phyloP scores from a whole-genome alignment of 2,888 invertebrate genomes.

The Phalera bucephala region DNA sequence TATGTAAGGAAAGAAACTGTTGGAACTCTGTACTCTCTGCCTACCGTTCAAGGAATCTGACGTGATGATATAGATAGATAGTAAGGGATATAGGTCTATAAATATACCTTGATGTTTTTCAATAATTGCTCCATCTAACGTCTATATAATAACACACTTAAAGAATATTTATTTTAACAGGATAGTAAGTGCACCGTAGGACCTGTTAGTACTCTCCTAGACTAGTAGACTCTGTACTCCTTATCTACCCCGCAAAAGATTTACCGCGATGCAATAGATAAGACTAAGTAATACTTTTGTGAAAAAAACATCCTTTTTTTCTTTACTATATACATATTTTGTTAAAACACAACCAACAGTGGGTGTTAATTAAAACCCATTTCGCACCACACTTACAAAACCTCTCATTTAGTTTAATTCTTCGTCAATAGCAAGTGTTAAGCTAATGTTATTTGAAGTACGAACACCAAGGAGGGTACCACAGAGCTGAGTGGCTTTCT shows the following conservation, averaged over 20 bases:
- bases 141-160: background rate
- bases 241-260: too few relatives aligned
- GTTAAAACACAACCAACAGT: background rate
- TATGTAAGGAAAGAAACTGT: too few relatives aligned
- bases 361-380: background rate
- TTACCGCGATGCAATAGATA: too few relatives aligned
- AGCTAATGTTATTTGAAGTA: too few relatives aligned
- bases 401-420: slow-evolving; percentile 9
- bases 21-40: too few relatives aligned
- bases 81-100: too few relatives aligned
- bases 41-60: too few relatives aligned
- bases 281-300: background rate
- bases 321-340: too few relatives aligned
- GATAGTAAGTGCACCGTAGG: too few relatives aligned
- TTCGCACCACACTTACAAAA: slow-evolving; percentile 8
- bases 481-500: slow-evolving; percentile 39
- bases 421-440: background rate
- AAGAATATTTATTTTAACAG: background rate
- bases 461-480: slow-evolving; percentile 11
- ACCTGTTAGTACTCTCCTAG: too few relatives aligned
- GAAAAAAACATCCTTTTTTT: background rate
- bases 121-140: background rate
- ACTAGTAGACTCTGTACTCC: too few relatives aligned
- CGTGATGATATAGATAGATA: too few relatives aligned
- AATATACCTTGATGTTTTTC: background rate